Evolutionary conservation across 2,888 invertebrate genomes (phyloP), one percentile per base, ranked within the genome.

Genomic region (Frankliniella intonsa): DNA sequence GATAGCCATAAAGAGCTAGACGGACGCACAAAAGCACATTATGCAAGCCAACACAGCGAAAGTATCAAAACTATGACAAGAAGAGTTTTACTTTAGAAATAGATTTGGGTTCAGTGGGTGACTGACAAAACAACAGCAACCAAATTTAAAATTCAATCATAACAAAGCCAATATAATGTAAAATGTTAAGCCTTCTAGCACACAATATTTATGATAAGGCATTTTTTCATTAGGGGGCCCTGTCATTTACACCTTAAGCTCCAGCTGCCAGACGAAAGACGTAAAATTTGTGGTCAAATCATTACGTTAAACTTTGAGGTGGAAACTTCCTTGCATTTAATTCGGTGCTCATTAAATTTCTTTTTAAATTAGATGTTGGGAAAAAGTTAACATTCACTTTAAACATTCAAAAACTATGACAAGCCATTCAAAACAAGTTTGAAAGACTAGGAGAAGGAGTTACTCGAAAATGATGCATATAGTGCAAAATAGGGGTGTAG

Each of bases 11-110:
- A 25, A 25, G 69, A 76, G 69, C 69, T n/a, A 25, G 22, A 25
- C 69, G 69, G 69, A 76, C 69, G 69, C 69, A 76, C 69, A 76
- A 25, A 76, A 76, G 69, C 69, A 76, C 69, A 76, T 76, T 76
- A 76, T 76, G 69, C 69, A 76, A 76, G 69, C 69, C 11, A 76
- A 25, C 69, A 76, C 69, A 76, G 22, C 25, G 69, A 76, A 12
- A 76, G 25, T 38, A 38, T 76, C 11, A 76, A 76, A 25, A 55
- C 19, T 22, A 76, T 76, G 22, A 76, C 25, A 76, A 55, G 11
- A 76, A 76, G 17, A 62, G 14, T 62, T 62, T 62, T 62, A 62
- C 62, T 62, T n/a, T 5, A 38, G 62, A 19, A 62, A 62, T 62
- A n/a, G 62, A 62, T 19, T 38, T 38, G 38, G 38, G 38, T 62